These are phyloP conservation scores for Esox niger DNA, from an alignment of 2,113 vertebrate species.

Conservation along the genomic window DNA sequence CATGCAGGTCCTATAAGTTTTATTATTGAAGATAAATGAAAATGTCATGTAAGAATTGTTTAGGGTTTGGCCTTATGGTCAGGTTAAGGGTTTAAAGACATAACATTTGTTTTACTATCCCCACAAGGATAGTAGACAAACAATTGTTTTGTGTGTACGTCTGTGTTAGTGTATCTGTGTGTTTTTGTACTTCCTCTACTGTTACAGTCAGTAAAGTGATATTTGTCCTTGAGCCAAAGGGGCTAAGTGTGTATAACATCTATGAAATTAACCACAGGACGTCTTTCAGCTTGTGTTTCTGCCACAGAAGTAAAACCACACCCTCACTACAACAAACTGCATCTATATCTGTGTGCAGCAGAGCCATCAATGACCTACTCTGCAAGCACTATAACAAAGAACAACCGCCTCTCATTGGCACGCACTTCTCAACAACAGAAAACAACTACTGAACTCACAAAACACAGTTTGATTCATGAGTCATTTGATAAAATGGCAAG, in stretches of 20 bases:
- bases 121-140: too few relatives aligned
- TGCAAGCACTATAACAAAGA: neutral
- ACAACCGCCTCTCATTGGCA: neutral
- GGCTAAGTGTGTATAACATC: neutral
- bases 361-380: neutral
- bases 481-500: neutral
- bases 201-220: slow-evolving; percentile 5
- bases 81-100: too few relatives aligned
- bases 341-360: neutral
- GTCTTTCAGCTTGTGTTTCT: slow-evolving; percentile 1
- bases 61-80: too few relatives aligned
- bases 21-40: too few relatives aligned
- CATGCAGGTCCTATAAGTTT: too few relatives aligned
- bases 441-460: neutral
- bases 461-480: neutral
- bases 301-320: neutral
- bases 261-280: neutral
- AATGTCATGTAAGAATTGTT: too few relatives aligned
- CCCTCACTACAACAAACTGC: neutral
- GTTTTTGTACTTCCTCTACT: neutral
- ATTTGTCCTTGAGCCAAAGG: neutral
- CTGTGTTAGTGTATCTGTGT: neutral
- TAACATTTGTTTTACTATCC: too few relatives aligned
- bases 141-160: too few relatives aligned
- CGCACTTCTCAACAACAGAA: neutral